Evolutionary conservation across 2,113 vertebrate genomes (phyloP), one percentile per base, ranked within the genome.

Genomic region (Rhabdomys dilectus): DNA sequence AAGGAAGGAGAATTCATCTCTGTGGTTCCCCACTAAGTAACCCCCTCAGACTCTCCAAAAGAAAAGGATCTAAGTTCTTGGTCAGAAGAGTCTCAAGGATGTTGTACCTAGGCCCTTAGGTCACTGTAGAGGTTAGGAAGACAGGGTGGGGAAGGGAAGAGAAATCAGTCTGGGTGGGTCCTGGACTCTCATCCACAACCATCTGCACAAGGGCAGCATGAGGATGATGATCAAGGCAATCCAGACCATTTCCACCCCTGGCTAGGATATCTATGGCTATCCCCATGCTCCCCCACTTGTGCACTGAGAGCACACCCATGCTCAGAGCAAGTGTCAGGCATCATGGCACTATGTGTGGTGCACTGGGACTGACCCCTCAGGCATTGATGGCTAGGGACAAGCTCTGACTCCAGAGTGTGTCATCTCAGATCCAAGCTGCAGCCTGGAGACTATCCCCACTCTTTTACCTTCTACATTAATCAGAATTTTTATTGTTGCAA

Each of bases 301-400:
- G 64, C 51, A 62, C 77, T 60, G 9, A 60, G 22, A 53, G 39
- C 64, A 81, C 16, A 31, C 4, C 39, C 87, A 7, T 34, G 39
- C 5, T 15, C 36, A 4, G 39, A 72, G n/a, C 26, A 13, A 26
- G n/a, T 9, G n/a, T 0, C 0, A 0, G 60, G 84, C 78, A 51
- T n/a, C 60, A 24, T 89, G 22, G 72, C 0, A 0, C 36, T 68
- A 11, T 22, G 48, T 53, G 42, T 34, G 58, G 2, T 3, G 7
- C 66, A 39, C 29, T 10, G 0, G 29, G 31, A 45, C 1, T 9
- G 24, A 1, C 0, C 58, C 3, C 9, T 11, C 1, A 5, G 81
- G 36, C 72, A 8, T 16, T 31, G 5, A 9, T 16, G 3, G 17
- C 70, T 60, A 62, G 22, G 24, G 58, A 45, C 31, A 60, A 7